Conservation (phyloP, 2,797 vertebrate genomes). For the Meriones psammophilus region DNA sequence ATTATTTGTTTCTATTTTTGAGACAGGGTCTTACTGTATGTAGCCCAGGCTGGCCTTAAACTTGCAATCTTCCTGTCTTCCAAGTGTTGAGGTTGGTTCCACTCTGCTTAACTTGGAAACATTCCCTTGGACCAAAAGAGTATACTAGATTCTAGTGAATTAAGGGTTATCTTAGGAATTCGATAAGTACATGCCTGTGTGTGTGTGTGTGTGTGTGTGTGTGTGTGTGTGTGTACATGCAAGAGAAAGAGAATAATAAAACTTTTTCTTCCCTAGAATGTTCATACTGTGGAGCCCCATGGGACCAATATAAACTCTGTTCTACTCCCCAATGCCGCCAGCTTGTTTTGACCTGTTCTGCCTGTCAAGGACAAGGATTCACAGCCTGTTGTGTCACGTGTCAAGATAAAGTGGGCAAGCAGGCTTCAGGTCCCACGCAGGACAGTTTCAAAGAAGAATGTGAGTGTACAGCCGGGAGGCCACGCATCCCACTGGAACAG, state of each 20-base stretch:
- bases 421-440: conserved; percentile 66
- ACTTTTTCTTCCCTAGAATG: conserved; percentile 90
- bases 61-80: not conserved
- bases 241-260: not conserved
- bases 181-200: not conserved
- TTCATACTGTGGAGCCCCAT: conserved; percentile 93
- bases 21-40: not conserved
- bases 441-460: conserved; percentile 93
- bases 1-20: not conserved
- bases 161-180: conserved; percentile 5
- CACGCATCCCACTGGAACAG: conserved; percentile 92
- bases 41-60: not conserved
- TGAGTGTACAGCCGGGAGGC: conserved; percentile 93
- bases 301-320: conserved; percentile 96
- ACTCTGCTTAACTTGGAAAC: not conserved
- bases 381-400: conserved; percentile 95
- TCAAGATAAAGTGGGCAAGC: conserved; percentile 90
- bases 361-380: conserved; percentile 90
- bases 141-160: not conserved
- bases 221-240: rapidly evolving
- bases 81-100: not conserved
- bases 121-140: not conserved
- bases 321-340: conserved; percentile 94
- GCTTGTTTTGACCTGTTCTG: conserved; percentile 93
- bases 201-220: too few relatives aligned